Percentiles rank a stretch among this genome's conserved stretches.
Evolutionary conservation across 1,140 invertebrate genomes (phyloP).

Genomic region (Alviniconcha marisindica): DNA sequence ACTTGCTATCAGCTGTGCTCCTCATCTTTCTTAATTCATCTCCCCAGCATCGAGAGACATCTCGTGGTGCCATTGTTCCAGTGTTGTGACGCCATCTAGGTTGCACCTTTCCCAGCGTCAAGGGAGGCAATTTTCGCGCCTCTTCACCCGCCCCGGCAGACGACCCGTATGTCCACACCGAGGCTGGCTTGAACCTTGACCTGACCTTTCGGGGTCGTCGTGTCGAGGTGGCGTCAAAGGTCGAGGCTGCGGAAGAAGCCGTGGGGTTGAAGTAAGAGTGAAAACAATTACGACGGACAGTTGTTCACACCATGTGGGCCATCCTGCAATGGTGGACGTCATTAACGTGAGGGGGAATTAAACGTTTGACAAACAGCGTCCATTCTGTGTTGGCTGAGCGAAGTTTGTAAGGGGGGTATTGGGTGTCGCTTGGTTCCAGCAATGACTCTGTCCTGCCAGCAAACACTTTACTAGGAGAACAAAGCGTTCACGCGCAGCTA

Average conservation of each 20-base stretch:
- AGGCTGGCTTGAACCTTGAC: slow-evolving; percentile 33
- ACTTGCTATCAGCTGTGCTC: too few species aligned
- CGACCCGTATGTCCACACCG: slow-evolving; percentile 29
- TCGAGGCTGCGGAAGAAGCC: slow-evolving; percentile 7
- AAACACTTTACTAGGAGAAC: too few species aligned
- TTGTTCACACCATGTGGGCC: background rate
- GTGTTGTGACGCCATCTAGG: background rate
- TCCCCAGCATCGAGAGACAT: background rate
- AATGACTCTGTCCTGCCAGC: too few species aligned
- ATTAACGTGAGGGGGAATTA: slow-evolving; percentile 4
- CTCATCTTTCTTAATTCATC: background rate
- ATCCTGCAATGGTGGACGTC: background rate
- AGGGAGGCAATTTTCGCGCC: background rate
- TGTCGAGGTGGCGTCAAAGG: slow-evolving; percentile 1
- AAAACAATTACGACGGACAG: slow-evolving; percentile 12
- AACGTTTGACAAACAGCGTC: slow-evolving; percentile 25
- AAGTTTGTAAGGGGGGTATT: too few species aligned
- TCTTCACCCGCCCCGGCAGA: background rate
- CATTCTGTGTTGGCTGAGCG: too few species aligned
- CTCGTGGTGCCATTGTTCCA: slow-evolving; percentile 8
- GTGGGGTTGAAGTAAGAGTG: background rate
- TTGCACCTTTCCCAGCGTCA: background rate
- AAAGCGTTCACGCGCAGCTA: too few species aligned
- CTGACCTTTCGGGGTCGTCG: slow-evolving; percentile 25
- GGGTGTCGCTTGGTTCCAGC: too few species aligned